These are phyloP conservation scores for Xestia rhomboidea DNA, from an alignment of 2,888 invertebrate genomes.

Conservation along the genomic window DNA sequence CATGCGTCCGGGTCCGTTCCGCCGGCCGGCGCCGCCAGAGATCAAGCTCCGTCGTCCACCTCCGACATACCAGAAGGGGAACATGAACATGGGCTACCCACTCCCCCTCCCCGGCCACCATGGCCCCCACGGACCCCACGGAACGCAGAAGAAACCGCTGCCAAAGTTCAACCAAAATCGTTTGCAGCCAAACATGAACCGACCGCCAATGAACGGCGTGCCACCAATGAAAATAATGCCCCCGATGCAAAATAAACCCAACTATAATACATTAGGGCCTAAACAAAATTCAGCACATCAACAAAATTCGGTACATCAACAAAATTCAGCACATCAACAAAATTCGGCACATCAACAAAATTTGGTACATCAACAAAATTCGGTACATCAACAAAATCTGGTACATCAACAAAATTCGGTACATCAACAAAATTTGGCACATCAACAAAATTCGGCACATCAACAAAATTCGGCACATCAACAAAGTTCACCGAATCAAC, in stretches of 20 bases:
- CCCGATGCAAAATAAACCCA: slow-evolving; percentile 52
- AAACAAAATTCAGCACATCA: slow-evolving; percentile 42
- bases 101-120: slow-evolving; percentile 82
- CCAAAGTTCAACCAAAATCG: slow-evolving; percentile 67
- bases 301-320: slow-evolving; percentile 32
- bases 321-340: slow-evolving; percentile 11
- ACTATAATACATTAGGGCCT: slow-evolving; percentile 62
- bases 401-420: not conserved
- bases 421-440: not conserved
- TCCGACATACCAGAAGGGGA: slow-evolving; percentile 75
- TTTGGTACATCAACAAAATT: not conserved
- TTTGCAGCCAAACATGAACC: slow-evolving; percentile 74
- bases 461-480: slow-evolving; percentile 16
- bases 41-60: slow-evolving; percentile 85
- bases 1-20: slow-evolving; percentile 80
- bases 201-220: slow-evolving; percentile 72
- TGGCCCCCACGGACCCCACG: slow-evolving; percentile 72
- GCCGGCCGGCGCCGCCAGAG: slow-evolving; percentile 86
- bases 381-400: slow-evolving; percentile 29
- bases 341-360: not conserved
- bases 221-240: slow-evolving; percentile 80
- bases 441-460: not conserved
- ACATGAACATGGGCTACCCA: slow-evolving; percentile 77
- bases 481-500: slow-evolving; percentile 9
- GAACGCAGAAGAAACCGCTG: slow-evolving; percentile 77